Percentiles rank a stretch among this genome's conserved stretches.
Evolutionary conservation across 1,140 invertebrate species (phyloP).

Genomic region (Aradophagus sp.): DNA sequence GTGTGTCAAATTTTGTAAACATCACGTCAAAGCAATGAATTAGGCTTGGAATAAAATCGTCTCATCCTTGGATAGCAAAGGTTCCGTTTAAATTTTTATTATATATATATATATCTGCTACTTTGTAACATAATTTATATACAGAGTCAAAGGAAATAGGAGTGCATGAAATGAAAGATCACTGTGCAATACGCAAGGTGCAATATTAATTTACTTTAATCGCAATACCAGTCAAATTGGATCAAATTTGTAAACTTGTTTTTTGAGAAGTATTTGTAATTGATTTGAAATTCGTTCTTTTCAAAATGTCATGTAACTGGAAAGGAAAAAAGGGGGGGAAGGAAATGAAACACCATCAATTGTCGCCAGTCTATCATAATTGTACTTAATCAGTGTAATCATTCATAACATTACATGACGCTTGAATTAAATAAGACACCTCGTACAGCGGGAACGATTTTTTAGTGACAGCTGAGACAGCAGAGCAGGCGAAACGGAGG

Average conservation of each 20-base stretch:
- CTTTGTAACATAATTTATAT: too few relatives aligned
- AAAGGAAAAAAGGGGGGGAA: too few relatives aligned
- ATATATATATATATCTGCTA: too few relatives aligned
- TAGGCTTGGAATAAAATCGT: too few relatives aligned
- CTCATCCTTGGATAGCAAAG: too few relatives aligned
- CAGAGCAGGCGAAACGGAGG: constrained; percentile 74
- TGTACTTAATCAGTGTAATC: constrained; percentile 48
- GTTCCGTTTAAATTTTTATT: too few relatives aligned
- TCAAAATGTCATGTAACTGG: too few relatives aligned
- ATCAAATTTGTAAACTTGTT: too few relatives aligned
- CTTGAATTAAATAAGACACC: constrained; percentile 69
- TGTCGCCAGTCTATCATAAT: constrained; percentile 19
- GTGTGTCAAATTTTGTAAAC: constrained; percentile 20
- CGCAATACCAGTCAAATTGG: not conserved
- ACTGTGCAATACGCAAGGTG: constrained; percentile 22
- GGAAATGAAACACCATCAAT: constrained; percentile 36
- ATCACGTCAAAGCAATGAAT: not conserved
- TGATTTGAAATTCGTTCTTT: too few relatives aligned
- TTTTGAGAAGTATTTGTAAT: not conserved
- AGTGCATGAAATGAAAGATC: too few relatives aligned
- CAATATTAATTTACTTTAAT: constrained; percentile 17
- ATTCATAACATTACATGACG: constrained; percentile 55
- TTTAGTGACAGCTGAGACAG: constrained; percentile 74
- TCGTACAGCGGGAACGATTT: constrained; percentile 75
- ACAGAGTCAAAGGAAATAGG: too few relatives aligned